Percentiles rank a stretch among this genome's conserved stretches.
Conservation (phyloP, 1,140 invertebrate genomes). For the Oscheius sp. region DNA sequence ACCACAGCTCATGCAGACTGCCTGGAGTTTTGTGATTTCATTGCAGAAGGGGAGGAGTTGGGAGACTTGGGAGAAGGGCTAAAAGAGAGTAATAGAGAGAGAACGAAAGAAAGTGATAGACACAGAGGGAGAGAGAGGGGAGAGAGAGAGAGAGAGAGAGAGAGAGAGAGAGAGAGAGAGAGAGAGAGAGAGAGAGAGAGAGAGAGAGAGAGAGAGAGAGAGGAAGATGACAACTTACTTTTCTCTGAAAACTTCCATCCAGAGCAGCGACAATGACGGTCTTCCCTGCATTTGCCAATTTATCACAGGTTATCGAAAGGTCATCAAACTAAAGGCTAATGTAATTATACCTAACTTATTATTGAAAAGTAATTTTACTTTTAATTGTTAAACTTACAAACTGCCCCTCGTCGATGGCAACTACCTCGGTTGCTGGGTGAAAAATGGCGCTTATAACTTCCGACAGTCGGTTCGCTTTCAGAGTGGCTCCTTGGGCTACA, state of each 20-base stretch:
- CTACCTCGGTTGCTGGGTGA: conserved; percentile 68
- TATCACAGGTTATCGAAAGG: conserved; percentile 67
- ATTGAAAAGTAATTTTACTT: background rate
- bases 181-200: no score
- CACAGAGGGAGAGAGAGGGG: background rate
- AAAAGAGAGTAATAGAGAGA: no score
- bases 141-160: no score
- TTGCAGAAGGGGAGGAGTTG: conserved; percentile 69
- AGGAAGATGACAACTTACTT: no score
- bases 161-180: no score
- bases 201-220: no score
- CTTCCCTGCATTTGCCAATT: conserved; percentile 69
- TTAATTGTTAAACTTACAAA: conserved; percentile 64
- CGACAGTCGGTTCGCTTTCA: conserved; percentile 62
- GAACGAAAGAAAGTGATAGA: background rate
- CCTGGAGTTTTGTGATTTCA: conserved; percentile 68
- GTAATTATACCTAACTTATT: no score
- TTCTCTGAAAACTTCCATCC: conserved; percentile 69
- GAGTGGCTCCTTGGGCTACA: conserved; percentile 35
- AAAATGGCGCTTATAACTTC: conserved; percentile 61
- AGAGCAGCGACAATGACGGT: conserved; percentile 70
- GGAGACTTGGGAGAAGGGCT: conserved; percentile 67
- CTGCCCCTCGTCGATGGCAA: conserved; percentile 69
- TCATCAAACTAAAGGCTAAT: conserved; percentile 71
- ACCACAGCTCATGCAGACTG: conserved; percentile 70